phyloP scores from a whole-genome alignment of 2,113 vertebrate species.

The Irena cyanogastra region DNA sequence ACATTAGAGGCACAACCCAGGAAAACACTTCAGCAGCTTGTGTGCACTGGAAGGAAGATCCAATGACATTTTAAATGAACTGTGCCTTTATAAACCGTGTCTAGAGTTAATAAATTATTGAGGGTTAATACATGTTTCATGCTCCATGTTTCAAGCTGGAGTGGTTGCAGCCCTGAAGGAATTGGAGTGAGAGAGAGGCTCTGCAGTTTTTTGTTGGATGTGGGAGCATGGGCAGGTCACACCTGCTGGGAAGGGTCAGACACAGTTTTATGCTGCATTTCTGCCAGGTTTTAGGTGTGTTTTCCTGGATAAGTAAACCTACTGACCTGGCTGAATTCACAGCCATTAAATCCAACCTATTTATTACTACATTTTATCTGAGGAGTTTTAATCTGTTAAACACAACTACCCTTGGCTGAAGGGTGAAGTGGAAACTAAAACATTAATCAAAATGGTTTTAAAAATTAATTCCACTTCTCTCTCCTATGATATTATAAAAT shows the following conservation, averaged over 20 bases:
- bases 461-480: not conserved
- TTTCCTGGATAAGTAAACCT: not conserved
- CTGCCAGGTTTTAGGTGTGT: not conserved
- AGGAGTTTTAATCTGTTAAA: not conserved
- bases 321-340: not conserved
- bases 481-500: not conserved
- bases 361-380: not conserved
- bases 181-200: not conserved
- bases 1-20: not conserved
- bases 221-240: accelerated
- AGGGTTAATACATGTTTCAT: not conserved
- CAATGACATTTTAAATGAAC: not conserved
- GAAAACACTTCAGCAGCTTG: not conserved
- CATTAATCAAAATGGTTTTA: not conserved
- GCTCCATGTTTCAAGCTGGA: not conserved
- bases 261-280: not conserved
- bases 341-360: not conserved
- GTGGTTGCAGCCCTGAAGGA: not conserved
- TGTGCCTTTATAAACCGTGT: not conserved
- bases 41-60: not conserved
- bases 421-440: not conserved
- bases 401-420: not conserved
- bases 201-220: accelerated
- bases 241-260: not conserved
- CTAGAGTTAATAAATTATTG: not conserved